These are phyloP conservation scores for Danio tinwini DNA, from an alignment of 2,797 vertebrate species.

Conservation along the genomic window DNA sequence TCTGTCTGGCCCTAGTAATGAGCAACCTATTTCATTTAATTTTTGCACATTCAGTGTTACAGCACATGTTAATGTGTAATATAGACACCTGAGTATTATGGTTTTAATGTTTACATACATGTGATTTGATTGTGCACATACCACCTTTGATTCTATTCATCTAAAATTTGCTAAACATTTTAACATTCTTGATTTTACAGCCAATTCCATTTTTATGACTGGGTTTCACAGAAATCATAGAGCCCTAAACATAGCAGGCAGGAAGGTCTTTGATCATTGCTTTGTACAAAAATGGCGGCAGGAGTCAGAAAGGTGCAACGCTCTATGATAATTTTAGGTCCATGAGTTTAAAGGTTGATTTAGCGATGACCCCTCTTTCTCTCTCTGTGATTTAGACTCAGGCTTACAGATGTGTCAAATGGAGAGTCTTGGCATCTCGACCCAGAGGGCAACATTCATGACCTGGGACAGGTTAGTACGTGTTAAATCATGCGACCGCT, in stretches of 20 bases:
- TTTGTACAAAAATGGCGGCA: no score
- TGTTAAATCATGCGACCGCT: not conserved
- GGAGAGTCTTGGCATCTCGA: constrained; percentile 89
- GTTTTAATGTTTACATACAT: no score
- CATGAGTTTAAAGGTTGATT: not conserved
- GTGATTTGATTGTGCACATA: no score
- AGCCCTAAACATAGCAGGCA: not conserved
- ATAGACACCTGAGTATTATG: not conserved
- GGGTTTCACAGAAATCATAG: no score
- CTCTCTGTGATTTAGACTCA: constrained; percentile 76
- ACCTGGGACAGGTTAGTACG: constrained; percentile 91
- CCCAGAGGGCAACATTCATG: constrained; percentile 91
- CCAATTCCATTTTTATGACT: no score
- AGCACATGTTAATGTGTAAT: not conserved
- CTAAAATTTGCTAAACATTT: no score
- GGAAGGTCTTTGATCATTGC: not conserved
- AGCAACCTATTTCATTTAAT: not conserved
- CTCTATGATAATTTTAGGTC: not conserved
- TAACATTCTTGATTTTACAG: no score
- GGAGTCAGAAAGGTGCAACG: not conserved
- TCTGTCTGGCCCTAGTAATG: no score
- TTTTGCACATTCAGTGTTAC: not conserved
- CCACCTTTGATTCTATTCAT: no score
- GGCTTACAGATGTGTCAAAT: constrained; percentile 88
- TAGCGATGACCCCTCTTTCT: not conserved